Evolutionary conservation across 2,888 invertebrate species (phyloP).

Genomic region (Sympetrum striolatum): DNA sequence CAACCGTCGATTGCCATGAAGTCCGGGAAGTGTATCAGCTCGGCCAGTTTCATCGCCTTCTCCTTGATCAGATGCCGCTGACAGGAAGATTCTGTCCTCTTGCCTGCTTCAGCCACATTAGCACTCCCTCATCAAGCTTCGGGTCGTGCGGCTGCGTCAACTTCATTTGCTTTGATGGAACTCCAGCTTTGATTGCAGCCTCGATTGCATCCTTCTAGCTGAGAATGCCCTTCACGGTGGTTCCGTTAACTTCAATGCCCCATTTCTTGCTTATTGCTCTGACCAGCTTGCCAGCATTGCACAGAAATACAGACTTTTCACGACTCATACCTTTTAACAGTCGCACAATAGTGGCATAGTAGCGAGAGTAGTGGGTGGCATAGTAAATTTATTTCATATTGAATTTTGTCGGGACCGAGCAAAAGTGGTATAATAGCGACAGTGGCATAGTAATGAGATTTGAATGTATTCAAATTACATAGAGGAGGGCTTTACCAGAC

Average conservation of each 20-base stretch:
- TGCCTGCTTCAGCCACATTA: neutral
- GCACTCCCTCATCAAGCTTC: constrained; percentile 8
- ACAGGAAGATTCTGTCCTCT: neutral
- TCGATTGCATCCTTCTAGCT: neutral
- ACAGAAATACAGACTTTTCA: too few species aligned
- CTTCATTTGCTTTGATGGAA: neutral
- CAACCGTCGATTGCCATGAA: neutral
- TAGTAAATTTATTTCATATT: too few species aligned
- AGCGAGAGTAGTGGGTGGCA: too few species aligned
- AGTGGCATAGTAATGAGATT: too few species aligned
- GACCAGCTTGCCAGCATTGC: neutral
- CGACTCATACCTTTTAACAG: too few species aligned
- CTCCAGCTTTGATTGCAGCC: constrained; percentile 11
- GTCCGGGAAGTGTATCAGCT: neutral
- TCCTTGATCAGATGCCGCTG: neutral
- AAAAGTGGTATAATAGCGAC: too few species aligned
- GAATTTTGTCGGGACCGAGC: too few species aligned
- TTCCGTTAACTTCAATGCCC: neutral
- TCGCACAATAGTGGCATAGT: too few species aligned
- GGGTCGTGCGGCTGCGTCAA: neutral
- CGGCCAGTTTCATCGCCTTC: neutral
- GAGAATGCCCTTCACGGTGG: neutral
- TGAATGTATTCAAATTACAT: too few species aligned
- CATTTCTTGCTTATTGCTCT: neutral
- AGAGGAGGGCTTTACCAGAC: neutral